These are phyloP conservation scores for Tipula helvola DNA, from an alignment of 2,888 invertebrate species.

Conservation along the genomic window DNA sequence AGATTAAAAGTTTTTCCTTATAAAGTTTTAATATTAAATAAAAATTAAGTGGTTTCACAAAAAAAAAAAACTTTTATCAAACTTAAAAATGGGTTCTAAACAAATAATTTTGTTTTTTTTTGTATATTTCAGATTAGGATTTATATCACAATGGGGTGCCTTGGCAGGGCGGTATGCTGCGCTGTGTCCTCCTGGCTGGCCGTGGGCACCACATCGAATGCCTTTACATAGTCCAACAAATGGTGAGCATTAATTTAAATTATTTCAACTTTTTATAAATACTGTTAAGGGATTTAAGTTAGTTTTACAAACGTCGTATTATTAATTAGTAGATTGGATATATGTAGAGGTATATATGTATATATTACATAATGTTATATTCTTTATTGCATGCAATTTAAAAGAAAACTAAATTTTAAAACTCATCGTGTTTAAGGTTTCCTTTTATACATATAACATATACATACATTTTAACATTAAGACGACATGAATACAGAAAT, in stretches of 20 bases:
- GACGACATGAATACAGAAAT: constrained; percentile 10
- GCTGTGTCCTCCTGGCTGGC: constrained; percentile 49
- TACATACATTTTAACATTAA: not conserved
- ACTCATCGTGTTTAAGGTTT: not conserved
- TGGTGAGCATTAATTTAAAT: constrained; percentile 39
- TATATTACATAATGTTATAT: not conserved
- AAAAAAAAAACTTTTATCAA: not conserved
- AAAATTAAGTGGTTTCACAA: not conserved
- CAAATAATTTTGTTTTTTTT: not conserved
- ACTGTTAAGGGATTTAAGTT: not conserved
- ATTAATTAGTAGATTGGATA: not conserved
- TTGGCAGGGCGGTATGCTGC: constrained; percentile 62
- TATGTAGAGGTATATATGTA: too few species aligned
- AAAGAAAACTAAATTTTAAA: not conserved
- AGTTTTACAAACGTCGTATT: not conserved
- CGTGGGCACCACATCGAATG: constrained; percentile 44
- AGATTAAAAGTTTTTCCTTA: not conserved
- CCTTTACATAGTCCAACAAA: constrained; percentile 48
- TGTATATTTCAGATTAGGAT: constrained; percentile 52
- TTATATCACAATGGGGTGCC: constrained; percentile 73
- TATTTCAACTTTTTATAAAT: not conserved
- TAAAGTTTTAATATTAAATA: not conserved
- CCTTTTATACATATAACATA: not conserved
- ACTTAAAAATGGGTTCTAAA: not conserved
- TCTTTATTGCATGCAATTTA: constrained; percentile 8